Conservation (phyloP, 2,888 invertebrate genomes). For the Leptogaster cylindrica region DNA sequence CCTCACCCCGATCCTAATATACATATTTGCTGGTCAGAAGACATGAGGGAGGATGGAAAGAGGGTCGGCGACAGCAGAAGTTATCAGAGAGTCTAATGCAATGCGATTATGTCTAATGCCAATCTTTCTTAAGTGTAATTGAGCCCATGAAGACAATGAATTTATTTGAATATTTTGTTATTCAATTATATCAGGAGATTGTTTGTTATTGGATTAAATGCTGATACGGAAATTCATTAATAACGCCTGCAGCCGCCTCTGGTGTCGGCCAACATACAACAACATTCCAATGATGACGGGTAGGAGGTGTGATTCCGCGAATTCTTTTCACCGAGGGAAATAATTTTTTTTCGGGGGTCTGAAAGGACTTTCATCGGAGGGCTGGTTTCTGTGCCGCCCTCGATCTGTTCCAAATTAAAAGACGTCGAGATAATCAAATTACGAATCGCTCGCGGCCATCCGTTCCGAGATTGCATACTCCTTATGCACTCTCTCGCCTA, state of each 20-base stretch:
- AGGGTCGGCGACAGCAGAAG: constrained; percentile 33
- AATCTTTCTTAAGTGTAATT: constrained; percentile 48
- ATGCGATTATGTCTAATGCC: constrained; percentile 48
- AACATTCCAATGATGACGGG: too few species aligned
- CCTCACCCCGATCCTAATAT: constrained; percentile 29
- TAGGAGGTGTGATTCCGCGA: neutral
- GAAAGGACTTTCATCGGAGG: too few species aligned
- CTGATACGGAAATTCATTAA: constrained; percentile 45
- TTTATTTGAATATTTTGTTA: constrained; percentile 48
- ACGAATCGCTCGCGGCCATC: too few species aligned
- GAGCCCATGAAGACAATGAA: constrained; percentile 48
- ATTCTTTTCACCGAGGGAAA: neutral
- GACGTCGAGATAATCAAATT: too few species aligned
- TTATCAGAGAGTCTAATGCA: constrained; percentile 45
- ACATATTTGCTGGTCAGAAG: constrained; percentile 32
- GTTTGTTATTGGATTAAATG: constrained; percentile 46
- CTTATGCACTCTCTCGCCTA: too few species aligned
- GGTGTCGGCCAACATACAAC: constrained; percentile 26
- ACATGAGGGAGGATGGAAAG: too few species aligned
- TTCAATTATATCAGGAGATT: constrained; percentile 45
- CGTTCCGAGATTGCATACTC: too few species aligned
- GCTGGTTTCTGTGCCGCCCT: neutral
- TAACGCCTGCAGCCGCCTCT: constrained; percentile 14
- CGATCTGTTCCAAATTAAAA: neutral
- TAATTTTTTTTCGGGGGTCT: too few species aligned